Base-by-base conservation (phyloP, 2,888 invertebrate genomes). In the Conops quadrifasciatus region DNA sequence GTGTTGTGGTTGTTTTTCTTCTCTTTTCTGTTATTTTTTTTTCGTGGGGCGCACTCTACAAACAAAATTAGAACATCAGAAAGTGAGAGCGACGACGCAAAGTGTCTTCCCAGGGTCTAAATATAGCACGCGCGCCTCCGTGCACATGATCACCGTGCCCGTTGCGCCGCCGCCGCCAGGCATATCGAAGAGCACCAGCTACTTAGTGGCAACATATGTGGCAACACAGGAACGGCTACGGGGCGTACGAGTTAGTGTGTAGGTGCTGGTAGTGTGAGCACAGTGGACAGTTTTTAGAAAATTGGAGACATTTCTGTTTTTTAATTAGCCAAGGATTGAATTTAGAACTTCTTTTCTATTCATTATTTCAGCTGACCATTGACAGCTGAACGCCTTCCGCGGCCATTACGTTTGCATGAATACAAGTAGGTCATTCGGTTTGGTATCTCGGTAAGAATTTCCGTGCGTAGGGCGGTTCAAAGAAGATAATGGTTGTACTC, bases 81-180 rank as follows among this genome's bases (percentile, higher is more conserved):
- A 75, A 74, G 71, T 70, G 65, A 65, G 74, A 76, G 74, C 70
- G 73, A 21, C 53, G 13, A 36, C 71, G 74, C 75, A 77, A 76
- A 77, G 77, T 77, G 77, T 82, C 80, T 82, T 83, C 81, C 80
- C 82, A 80, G 79, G 78, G 76, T 76, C 80, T 82, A 83, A 82
- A 79, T 80, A 77, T 82, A 82, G 75, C 62, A 70, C 30, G 68
- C 60, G 68, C 19, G 59, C 30, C 59, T 26, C 21, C 21, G 24
- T 21, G 26, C 30, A 19, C 15, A 28, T 24, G 58, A 26, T 58
- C 58, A 28, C 15, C 58, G 26, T 3, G 9, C 21, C 53, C n/a
- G 26, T 7, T 21, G 11, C 2, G 58, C 58, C 19, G 56, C 51
- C 24, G 26, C 16, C 62, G 19, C 9, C 21, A 24, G 26, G 15